Conservation (phyloP, 2,113 vertebrate genomes). For the Onychorhynchus coronatus region DNA sequence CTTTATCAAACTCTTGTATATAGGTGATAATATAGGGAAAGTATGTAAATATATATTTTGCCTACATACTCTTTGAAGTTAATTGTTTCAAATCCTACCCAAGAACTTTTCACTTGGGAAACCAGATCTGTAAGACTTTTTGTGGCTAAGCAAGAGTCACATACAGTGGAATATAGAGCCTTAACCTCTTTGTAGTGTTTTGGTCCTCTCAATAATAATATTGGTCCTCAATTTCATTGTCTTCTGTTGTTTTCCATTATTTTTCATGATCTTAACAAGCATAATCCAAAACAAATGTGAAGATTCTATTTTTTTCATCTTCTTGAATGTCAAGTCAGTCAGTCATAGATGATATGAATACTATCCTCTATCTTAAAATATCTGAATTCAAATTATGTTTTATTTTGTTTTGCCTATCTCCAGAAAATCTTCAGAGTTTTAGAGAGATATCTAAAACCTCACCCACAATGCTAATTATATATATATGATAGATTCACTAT, state of each 20-base stretch:
- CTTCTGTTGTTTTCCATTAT: background rate
- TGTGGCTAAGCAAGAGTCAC: background rate
- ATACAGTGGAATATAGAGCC: background rate
- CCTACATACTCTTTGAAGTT: background rate
- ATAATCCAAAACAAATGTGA: background rate
- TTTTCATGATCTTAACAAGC: background rate
- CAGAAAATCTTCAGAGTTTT: background rate
- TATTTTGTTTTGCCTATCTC: background rate
- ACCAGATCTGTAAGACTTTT: background rate
- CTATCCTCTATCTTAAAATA: background rate
- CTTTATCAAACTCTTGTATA: background rate
- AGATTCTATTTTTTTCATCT: background rate
- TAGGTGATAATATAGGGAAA: background rate
- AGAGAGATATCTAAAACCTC: background rate
- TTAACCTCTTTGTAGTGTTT: background rate
- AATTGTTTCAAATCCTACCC: background rate
- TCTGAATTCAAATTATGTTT: background rate
- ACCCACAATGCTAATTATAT: background rate
- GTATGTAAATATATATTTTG: background rate
- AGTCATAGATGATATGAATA: background rate
- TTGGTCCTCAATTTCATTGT: background rate
- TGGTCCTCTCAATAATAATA: background rate
- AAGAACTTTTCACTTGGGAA: background rate
- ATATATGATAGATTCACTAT: background rate
- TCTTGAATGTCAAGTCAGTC: background rate